These are phyloP conservation scores for Prinia subflava DNA, from an alignment of 2,113 vertebrate species.

Conservation along the genomic window DNA sequence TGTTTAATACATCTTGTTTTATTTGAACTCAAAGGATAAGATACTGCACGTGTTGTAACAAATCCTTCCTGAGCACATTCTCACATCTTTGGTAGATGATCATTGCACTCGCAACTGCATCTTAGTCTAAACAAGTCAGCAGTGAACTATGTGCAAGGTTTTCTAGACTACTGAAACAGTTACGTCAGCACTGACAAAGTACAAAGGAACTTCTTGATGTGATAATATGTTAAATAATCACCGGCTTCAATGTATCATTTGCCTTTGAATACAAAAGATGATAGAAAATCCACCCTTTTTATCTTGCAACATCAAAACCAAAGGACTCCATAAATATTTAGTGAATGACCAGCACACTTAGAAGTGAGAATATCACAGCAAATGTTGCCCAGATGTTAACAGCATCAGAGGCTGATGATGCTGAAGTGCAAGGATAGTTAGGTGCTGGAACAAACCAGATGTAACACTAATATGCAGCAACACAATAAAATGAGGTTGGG, in stretches of 20 bases:
- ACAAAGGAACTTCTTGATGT: slow-evolving; percentile 2
- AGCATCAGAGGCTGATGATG: neutral
- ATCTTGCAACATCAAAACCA: slow-evolving; percentile 24
- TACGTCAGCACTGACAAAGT: neutral
- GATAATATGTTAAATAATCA: neutral
- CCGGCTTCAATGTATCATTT: neutral
- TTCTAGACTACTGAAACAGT: neutral
- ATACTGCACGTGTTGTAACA: neutral
- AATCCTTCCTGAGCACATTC: slow-evolving; percentile 7
- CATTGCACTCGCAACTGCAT: neutral
- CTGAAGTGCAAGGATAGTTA: neutral
- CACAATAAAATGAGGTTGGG: neutral
- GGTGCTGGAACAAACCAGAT: neutral
- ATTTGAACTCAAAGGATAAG: slow-evolving; percentile 18
- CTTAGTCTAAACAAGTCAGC: slow-evolving; percentile 5
- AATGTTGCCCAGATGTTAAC: neutral
- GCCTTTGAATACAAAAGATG: neutral
- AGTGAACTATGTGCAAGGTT: neutral
- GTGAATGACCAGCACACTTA: neutral
- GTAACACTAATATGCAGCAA: neutral
- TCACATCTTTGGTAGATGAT: neutral
- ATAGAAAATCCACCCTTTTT: neutral
- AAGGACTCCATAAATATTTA: neutral
- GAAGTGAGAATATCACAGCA: neutral
- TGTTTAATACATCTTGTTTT: neutral